Conservation (phyloP, 1,140 invertebrate species). For the Drosophila sp. region DNA sequence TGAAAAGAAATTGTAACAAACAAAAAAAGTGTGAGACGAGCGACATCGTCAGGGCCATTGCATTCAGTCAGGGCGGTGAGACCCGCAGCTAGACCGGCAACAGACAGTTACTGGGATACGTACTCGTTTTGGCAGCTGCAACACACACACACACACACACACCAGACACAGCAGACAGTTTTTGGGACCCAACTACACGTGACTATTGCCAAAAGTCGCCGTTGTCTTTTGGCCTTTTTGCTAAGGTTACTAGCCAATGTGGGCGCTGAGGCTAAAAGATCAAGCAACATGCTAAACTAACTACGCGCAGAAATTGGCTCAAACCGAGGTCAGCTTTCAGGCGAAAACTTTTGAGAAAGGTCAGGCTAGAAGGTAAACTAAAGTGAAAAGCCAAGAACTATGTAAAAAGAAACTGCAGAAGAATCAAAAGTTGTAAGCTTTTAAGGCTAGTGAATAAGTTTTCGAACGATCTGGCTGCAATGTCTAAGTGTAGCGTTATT, state of each 20-base stretch:
- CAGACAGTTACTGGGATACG: slow-evolving; percentile 41
- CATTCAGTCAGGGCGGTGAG: slow-evolving; percentile 31
- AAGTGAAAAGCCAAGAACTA: slow-evolving; percentile 7
- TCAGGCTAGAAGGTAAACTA: slow-evolving; percentile 21
- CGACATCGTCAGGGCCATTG: slow-evolving; percentile 57
- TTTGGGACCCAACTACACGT: slow-evolving; percentile 46
- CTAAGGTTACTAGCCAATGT: slow-evolving; percentile 22
- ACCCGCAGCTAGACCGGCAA: slow-evolving; percentile 45
- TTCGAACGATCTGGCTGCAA: neutral
- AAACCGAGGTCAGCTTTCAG: neutral
- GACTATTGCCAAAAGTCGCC: slow-evolving; percentile 26
- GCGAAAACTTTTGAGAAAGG: slow-evolving; percentile 24
- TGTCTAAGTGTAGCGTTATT: neutral
- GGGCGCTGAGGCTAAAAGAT: slow-evolving; percentile 16
- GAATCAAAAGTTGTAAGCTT: neutral
- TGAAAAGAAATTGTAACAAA: slow-evolving; percentile 68
- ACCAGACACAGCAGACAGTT: slow-evolving; percentile 9
- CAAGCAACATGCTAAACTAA: slow-evolving; percentile 35
- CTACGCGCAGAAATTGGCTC: slow-evolving; percentile 25
- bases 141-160: slow-evolving; percentile 31
- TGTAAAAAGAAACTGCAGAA: neutral
- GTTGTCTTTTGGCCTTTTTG: neutral
- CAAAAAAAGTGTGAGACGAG: slow-evolving; percentile 60
- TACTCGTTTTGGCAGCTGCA: slow-evolving; percentile 42
- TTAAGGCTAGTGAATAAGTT: slow-evolving; percentile 13